Evolutionary conservation across 23 tunicate genomes (phyloP).

Genomic region (Styela clava): DNA sequence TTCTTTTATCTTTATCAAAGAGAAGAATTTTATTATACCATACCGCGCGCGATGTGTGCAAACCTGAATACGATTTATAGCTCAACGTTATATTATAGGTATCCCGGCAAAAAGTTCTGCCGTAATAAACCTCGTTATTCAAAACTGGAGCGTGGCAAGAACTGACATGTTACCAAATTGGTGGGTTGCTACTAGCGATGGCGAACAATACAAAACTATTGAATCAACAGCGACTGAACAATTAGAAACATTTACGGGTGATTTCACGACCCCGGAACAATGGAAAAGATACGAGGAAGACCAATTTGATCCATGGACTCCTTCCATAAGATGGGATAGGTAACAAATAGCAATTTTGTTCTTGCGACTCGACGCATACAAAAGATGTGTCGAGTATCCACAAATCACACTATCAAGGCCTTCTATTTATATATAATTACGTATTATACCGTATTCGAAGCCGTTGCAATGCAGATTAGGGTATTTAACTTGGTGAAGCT

Average conservation of each 20-base stretch:
- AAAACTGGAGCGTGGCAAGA: constrained; percentile 79
- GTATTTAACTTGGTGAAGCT: too few species aligned
- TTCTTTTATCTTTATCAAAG: too few species aligned
- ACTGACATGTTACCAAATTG: constrained; percentile 60
- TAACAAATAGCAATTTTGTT: constrained; percentile 11
- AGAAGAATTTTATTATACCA: too few species aligned
- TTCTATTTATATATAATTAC: too few species aligned
- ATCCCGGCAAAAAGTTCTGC: neutral
- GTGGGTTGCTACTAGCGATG: constrained; percentile 23
- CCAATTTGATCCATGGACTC: constrained; percentile 55
- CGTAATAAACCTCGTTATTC: constrained; percentile 28
- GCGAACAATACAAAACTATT: neutral
- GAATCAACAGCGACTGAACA: constrained; percentile 32
- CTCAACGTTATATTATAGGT: too few species aligned
- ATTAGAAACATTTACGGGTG: constrained; percentile 35
- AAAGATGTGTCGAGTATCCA: too few species aligned
- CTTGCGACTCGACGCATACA: neutral
- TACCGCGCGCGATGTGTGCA: too few species aligned
- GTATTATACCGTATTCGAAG: too few species aligned
- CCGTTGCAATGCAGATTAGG: too few species aligned
- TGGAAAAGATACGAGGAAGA: constrained; percentile 74
- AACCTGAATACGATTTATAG: too few species aligned
- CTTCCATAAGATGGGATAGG: constrained; percentile 49
- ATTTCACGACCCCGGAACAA: constrained; percentile 26
- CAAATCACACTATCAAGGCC: too few species aligned